Conservation (phyloP, 92 coral and sea anemone species). For the Bergia sp. region DNA sequence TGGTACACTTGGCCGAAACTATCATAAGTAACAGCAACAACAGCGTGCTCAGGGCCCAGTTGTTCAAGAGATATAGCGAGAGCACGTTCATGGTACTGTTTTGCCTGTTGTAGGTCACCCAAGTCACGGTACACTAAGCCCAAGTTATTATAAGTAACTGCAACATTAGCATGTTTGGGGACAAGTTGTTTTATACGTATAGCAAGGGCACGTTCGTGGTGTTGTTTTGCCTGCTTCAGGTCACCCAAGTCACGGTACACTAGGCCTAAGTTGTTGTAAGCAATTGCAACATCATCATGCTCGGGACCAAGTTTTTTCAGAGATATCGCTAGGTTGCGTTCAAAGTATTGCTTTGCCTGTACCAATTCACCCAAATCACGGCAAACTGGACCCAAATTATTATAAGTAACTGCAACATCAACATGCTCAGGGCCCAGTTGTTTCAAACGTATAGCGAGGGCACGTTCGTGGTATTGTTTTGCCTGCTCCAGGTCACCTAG, state of each 20-base stretch:
- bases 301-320: not conserved
- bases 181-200: not conserved
- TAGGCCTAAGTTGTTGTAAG: constrained; percentile 6
- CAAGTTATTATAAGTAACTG: no score
- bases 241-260: not conserved
- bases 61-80: no score
- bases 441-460: no score
- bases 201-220: not conserved
- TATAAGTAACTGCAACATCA: constrained; percentile 4
- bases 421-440: not conserved
- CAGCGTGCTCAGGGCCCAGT: constrained; percentile 44
- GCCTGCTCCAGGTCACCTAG: no score
- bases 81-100: no score
- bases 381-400: constrained; percentile 5
- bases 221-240: no score
- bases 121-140: no score
- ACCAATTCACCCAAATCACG: constrained; percentile 18
- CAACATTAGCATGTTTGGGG: no score
- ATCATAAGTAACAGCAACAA: constrained; percentile 36
- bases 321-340: constrained; percentile 12
- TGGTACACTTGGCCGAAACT: constrained; percentile 23
- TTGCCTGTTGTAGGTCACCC: no score
- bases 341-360: constrained; percentile 36
- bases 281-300: constrained; percentile 2
- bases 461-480: no score